Evolutionary conservation across 2,113 vertebrate species (phyloP).

Genomic region (Pao palembangensis): DNA sequence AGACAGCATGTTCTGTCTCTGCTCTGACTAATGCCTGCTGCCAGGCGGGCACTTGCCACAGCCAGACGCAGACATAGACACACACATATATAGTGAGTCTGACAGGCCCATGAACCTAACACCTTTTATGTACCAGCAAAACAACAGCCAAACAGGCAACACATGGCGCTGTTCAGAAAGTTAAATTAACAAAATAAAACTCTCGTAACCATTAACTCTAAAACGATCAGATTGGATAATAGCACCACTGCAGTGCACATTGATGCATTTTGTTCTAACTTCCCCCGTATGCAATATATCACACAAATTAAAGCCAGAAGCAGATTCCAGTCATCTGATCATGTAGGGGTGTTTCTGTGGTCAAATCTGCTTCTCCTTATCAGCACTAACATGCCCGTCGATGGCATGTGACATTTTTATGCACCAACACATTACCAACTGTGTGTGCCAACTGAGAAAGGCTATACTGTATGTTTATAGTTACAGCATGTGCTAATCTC

Average conservation of each 20-base stretch:
- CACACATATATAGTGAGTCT: conserved; percentile 27
- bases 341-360: too few relatives aligned
- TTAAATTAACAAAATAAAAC: conserved; percentile 6
- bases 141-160: conserved; percentile 35
- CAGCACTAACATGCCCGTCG: too few relatives aligned
- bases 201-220: not conserved
- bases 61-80: conserved; percentile 32
- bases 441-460: too few relatives aligned
- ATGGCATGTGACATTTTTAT: too few relatives aligned
- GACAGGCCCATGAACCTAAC: conserved; percentile 32
- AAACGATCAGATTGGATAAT: not conserved
- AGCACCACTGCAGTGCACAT: not conserved
- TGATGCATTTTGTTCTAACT: not conserved
- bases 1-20: conserved; percentile 74
- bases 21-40: conserved; percentile 74
- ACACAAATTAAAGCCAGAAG: not conserved
- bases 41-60: conserved; percentile 62
- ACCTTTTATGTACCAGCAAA: conserved; percentile 33
- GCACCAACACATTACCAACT: too few relatives aligned
- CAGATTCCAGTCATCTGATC: too few relatives aligned
- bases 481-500: too few relatives aligned
- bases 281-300: not conserved
- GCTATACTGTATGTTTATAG: too few relatives aligned
- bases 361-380: too few relatives aligned
- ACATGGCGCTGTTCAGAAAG: conserved; percentile 25